These are phyloP conservation scores for Harlomillsia oculata DNA, from an alignment of 1,140 invertebrate species.

Conservation along the genomic window DNA sequence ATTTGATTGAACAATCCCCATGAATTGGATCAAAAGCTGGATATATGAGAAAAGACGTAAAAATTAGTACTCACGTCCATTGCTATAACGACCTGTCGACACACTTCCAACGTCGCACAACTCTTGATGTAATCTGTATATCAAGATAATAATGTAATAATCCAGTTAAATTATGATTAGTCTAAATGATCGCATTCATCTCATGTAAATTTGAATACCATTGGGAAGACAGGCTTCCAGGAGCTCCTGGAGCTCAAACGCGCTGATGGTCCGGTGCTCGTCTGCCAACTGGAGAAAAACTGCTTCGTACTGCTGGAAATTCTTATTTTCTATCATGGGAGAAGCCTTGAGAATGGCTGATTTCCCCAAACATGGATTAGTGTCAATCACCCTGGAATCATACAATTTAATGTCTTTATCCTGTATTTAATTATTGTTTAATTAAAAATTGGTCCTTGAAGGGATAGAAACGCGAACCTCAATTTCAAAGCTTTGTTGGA, in stretches of 20 bases:
- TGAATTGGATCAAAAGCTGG: too few relatives aligned
- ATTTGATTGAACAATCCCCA: conserved; percentile 6
- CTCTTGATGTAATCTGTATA: conserved; percentile 80
- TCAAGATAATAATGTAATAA: conserved; percentile 3
- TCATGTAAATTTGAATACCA: conserved; percentile 43
- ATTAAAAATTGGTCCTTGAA: neutral
- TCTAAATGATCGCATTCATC: conserved; percentile 2
- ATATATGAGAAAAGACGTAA: conserved; percentile 6
- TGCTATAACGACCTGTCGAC: conserved; percentile 75
- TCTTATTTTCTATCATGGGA: conserved; percentile 58
- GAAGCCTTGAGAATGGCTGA: conserved; percentile 53
- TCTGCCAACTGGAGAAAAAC: conserved; percentile 82
- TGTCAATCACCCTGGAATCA: conserved; percentile 56
- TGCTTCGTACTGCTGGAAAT: conserved; percentile 75
- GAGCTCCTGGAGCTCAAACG: conserved; percentile 82
- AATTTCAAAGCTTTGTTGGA: conserved; percentile 72
- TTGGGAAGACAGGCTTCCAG: conserved; percentile 84
- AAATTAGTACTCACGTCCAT: conserved; percentile 63
- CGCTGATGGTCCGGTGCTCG: conserved; percentile 74
- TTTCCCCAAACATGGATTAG: conserved; percentile 58
- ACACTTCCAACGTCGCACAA: conserved; percentile 83
- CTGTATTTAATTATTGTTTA: too few relatives aligned
- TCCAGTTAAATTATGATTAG: conserved; percentile 5
- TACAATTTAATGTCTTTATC: too few relatives aligned
- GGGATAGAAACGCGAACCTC: conserved; percentile 46